Evolutionary conservation across 1,140 invertebrate genomes (phyloP).

Genomic region (Temnothorax nylanderi): DNA sequence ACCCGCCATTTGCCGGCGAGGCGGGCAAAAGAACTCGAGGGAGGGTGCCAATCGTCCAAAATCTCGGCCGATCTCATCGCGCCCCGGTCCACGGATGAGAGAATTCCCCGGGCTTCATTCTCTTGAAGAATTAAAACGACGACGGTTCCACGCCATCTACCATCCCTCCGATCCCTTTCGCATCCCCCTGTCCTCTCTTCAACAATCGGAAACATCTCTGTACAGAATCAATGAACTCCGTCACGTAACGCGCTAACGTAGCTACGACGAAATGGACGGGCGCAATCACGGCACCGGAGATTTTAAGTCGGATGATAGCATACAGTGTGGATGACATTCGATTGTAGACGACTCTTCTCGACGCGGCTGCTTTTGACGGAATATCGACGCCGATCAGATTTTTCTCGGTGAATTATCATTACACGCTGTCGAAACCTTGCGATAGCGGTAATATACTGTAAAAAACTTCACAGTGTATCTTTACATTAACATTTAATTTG

Average conservation of each 20-base stretch:
- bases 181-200: neutral
- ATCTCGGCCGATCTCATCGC: slow-evolving; percentile 55
- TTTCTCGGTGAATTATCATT: slow-evolving; percentile 10
- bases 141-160: slow-evolving; percentile 1
- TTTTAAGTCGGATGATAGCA: slow-evolving; percentile 42
- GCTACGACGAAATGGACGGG: slow-evolving; percentile 45
- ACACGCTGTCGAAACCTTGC: neutral
- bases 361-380: slow-evolving; percentile 22
- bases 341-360: slow-evolving; percentile 21
- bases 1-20: slow-evolving; percentile 31
- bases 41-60: slow-evolving; percentile 62
- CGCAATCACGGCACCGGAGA: slow-evolving; percentile 40
- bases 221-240: slow-evolving; percentile 60
- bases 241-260: slow-evolving; percentile 68
- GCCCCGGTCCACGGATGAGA: neutral
- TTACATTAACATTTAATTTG: neutral
- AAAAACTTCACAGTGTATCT: neutral
- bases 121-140: slow-evolving; percentile 62
- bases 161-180: neutral
- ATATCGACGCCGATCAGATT: neutral
- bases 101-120: slow-evolving; percentile 51
- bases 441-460: neutral
- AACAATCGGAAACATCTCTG: neutral
- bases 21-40: neutral
- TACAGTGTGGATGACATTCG: slow-evolving; percentile 6